Base-by-base conservation (phyloP, 2,797 vertebrate genomes). In the Tragopan temminckii region DNA sequence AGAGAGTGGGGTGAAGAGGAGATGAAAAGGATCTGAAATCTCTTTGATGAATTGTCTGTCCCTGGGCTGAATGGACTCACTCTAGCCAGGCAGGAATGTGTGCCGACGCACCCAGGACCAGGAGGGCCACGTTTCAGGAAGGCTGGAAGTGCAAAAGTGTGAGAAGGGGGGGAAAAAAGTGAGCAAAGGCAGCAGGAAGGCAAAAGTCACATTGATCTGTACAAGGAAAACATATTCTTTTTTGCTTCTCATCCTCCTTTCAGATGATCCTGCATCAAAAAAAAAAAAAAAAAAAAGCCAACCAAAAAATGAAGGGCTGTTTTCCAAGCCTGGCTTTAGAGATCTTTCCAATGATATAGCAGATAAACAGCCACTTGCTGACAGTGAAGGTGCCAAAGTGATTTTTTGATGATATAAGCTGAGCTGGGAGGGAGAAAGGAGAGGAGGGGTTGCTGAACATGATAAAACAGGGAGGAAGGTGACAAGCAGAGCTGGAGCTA, bases 171-270 rank as follows among this genome's bases (percentile, higher is more conserved):
- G 74, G 62, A 6, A 48, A 31, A 35, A 19, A 0, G 2, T 50
- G 92, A 93, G 48, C 77, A 57, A 50, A 61, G 50, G 48, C 93
- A 72, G 92, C 79, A 84, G 68, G 82, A 92, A 96, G 91, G 95
- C 96, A 96, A 97, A 97, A 97, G 66, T 59, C n/a, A 2, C 96
- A 97, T 97, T 96, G 97, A 97, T 98, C 95, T 92, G 85, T 80
- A 96, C 90, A 88, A 89, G 83, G 79, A 88, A 97, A 97, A 97
- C 95, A 96, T 78, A 80, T 93, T 96, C 84, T 94, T 2, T 2
- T 2, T 52, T 1, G 29, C 85, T 94, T 97, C 95, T 96, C 71
- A 95, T 97, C 81, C 93, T 92, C 79, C 80, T 96, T 96, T 97
- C 96, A 97, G 93, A 97, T 97, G 96, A 95, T 95, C 96, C 94